Base-by-base conservation (phyloP, 2,797 vertebrate genomes). In the Pyrocephalus nanus region DNA sequence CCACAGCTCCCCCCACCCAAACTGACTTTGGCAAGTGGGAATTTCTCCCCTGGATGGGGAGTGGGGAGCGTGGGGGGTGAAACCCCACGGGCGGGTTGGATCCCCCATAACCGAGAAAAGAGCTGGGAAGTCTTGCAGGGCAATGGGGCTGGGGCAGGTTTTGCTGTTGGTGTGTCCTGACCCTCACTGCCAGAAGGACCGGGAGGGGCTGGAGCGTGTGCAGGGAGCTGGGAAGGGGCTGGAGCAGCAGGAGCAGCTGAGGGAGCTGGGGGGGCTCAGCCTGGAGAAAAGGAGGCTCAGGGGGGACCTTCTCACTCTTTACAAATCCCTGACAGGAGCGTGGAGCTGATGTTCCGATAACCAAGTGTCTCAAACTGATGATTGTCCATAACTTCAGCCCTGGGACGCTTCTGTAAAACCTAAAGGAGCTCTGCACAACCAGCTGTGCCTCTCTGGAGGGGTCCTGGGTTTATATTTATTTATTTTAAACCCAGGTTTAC, bases 11-110 rank as follows among this genome's bases (percentile, higher is more conserved):
- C 15, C 50, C 15, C 22, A 74, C 40, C 40, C 40, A 40, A 13
- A 38, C 36, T 16, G 38, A 4, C 5, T 0, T 2, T 1, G 0
- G 62, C 53, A 23, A 27, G 54, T 1, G 47, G 38, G 1, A 1
- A 30, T n/a, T 23, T 22, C 77, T 67, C 40, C 57, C 48, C 0
- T 55, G 2, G 61, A n/a, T 43, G 83, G 61, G 36, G 2, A 40
- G 38, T 14, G 38, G 15, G 43, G n/a, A 55, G 48, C 29, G 26
- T 15, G 0, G 2, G 40, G 32, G 32, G 48, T 4, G 57, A 20
- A 38, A 9, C 11, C 38, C 57, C 36, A 1, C 51, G 2, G 65
- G 4, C 7, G 23, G 47, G 30, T 6, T 30, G 40, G 6, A 60
- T 20, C 53, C 53, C 53, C 30, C 53, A 29, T 29, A 17, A 29